phyloP scores from a whole-genome alignment of 2,797 vertebrate genomes.

The Catostomus latipinnis region DNA sequence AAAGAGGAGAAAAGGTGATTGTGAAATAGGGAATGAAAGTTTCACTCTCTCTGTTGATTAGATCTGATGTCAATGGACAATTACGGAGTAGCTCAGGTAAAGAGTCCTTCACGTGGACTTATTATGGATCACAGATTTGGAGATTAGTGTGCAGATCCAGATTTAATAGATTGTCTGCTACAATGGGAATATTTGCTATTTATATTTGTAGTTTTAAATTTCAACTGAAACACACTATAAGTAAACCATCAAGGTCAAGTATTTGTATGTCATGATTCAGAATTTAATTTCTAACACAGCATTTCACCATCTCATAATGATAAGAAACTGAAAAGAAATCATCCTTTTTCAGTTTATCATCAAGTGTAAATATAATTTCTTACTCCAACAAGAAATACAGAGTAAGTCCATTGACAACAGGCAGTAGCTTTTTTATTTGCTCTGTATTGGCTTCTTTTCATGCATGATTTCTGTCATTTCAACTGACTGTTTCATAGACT shows the following conservation, averaged over 20 bases:
- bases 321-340: constrained; percentile 43
- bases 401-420: constrained; percentile 84
- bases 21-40: constrained; percentile 55
- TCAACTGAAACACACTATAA: no score
- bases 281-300: constrained; percentile 69
- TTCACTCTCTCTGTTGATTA: constrained; percentile 60
- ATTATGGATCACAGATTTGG: not conserved
- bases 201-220: not conserved
- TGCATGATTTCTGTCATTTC: constrained; percentile 67
- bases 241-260: not conserved
- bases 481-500: constrained; percentile 11
- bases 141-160: not conserved
- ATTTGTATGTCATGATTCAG: constrained; percentile 60
- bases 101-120: constrained; percentile 21
- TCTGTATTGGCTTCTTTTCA: constrained; percentile 60
- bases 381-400: constrained; percentile 27
- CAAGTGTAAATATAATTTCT: constrained; percentile 27
- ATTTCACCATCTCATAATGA: constrained; percentile 58
- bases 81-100: constrained; percentile 42
- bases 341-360: constrained; percentile 41
- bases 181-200: not conserved
- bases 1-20: constrained; percentile 98
- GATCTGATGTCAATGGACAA: constrained; percentile 85
- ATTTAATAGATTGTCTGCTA: constrained; percentile 1
- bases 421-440: constrained; percentile 60